Evolutionary conservation across 2,797 vertebrate genomes (phyloP), one percentile per base, ranked within the genome.

Genomic region (Salmo trutta): DNA sequence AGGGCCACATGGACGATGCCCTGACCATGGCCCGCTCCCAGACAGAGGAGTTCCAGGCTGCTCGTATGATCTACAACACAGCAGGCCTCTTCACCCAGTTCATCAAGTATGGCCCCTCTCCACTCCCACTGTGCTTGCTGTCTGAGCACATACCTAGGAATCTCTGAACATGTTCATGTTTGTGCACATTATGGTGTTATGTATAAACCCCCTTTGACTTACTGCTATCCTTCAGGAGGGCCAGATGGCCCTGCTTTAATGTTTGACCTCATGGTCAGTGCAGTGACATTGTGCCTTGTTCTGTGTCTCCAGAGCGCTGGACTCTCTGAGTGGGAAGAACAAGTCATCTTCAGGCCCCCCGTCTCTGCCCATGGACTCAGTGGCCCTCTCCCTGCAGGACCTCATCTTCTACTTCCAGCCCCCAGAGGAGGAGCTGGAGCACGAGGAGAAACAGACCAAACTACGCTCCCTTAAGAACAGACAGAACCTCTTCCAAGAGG

Each of bases 1-100:
- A 98, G 81, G 97, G 97, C 67, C 97, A 98, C 90, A 98, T 98
- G 97, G 97, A 98, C 1, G 97, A 98, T 2, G 96, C 96, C 0
- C 92, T 98, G 74, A 97, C 96, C 0, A 94, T 98, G 73, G 96
- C 96, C 7, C 95, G 96, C 79, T 97, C 96, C 69, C 97, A 98
- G 87, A 96, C 93, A 0, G 96, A 97, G 83, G 96, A 98, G 83
- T 97, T 95, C 6, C 97, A 97, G 90, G 97, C 97, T 2, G 95
- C 96, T 68, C 93, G 97, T 70, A 98, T 98, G 95, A 98, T 98
- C 86, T 94, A 93, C 89, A 98, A 96, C 91, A 98, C 97, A 0
- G 92, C 95, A 0, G 97, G 95, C 75, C 96, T 98, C 77, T 98
- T 97, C 88, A 95, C 93, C 79, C 95, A 96, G 79, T 98, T 98